Conservation (phyloP, 2,797 vertebrate species). For the Setipinna tenuifilis region DNA sequence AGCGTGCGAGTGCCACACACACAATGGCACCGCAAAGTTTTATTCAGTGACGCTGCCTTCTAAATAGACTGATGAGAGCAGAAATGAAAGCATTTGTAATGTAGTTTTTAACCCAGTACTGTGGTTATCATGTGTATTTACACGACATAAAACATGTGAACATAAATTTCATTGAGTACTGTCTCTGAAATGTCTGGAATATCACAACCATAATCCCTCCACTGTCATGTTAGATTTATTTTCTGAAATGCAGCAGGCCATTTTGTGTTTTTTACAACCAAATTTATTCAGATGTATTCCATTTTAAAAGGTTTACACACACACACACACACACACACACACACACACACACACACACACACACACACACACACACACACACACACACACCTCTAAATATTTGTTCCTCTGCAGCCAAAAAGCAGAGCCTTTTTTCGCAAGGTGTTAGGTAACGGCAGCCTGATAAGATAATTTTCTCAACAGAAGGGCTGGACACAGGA, state of each 20-base stretch:
- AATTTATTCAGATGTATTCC: too few species aligned
- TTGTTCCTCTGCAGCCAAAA: neutral
- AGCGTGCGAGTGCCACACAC: neutral
- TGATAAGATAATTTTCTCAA: slow-evolving; percentile 27
- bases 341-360: neutral
- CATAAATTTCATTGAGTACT: too few species aligned
- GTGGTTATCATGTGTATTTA: too few species aligned
- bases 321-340: too few species aligned
- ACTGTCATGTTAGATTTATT: too few species aligned
- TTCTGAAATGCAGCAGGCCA: too few species aligned
- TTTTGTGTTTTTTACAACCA: too few species aligned
- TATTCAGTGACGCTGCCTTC: neutral
- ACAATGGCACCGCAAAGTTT: neutral
- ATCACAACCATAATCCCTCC: too few species aligned
- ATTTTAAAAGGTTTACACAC: too few species aligned
- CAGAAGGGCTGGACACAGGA: slow-evolving; percentile 18
- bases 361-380: slow-evolving; percentile 5
- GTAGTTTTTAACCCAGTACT: too few species aligned
- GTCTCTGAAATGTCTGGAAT: too few species aligned
- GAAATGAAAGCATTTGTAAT: neutral
- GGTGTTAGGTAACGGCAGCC: slow-evolving; percentile 6
- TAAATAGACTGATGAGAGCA: neutral
- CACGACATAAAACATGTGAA: too few species aligned
- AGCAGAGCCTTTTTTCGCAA: neutral
- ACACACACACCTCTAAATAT: slow-evolving; percentile 1